Base-by-base conservation (phyloP, 2,888 invertebrate species). In the Phalera bucephala region DNA sequence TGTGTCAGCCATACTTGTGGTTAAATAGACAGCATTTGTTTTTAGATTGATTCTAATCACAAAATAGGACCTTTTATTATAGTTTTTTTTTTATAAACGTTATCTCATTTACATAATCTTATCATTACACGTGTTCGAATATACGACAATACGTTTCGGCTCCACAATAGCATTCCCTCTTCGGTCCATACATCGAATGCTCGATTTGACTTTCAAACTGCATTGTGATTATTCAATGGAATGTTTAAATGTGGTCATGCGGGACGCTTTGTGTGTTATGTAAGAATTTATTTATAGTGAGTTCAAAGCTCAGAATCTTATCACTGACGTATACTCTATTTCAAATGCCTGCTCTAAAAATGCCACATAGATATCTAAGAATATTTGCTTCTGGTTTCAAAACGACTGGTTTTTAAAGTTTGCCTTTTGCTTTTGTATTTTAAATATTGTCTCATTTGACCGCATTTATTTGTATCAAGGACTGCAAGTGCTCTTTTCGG, bases 281-380 rank as follows among this genome's bases (percentile, higher is more conserved):
- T 26, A 20, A 5, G n/a, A 8, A 33, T 34, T 20, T 52, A 37
- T 40, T 40, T 33, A 51, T 43, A 42, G 34, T 29, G 9, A 38
- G 49, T 44, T 36, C 46, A 54, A 49, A 58, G 58, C 49, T 49
- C 55, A 43, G 27, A 34, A 30, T 52, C 35, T 52, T 48, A 57
- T 57, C 57, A 33, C 12, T 21, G 9, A 34, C 36, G 17, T 29
- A 19, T 11, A 25, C 17, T 19, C 4, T 27, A 11, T 8, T 27
- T 14, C 14, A 14, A 13, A 14, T 27, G 11, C 25, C 12, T 17
- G 17, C 5, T 3, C 5, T 17, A 17, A 17, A 5, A n/a, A n/a
- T n/a, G n/a, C n/a, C n/a, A n/a, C n/a, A n/a, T 5, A 22, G 10
- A 10, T 10, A 6, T 22, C 7, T 10, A 22, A 10, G 10, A 22